Base-by-base conservation (phyloP, 2,797 vertebrate genomes). In the Crypturellus tataupa region DNA sequence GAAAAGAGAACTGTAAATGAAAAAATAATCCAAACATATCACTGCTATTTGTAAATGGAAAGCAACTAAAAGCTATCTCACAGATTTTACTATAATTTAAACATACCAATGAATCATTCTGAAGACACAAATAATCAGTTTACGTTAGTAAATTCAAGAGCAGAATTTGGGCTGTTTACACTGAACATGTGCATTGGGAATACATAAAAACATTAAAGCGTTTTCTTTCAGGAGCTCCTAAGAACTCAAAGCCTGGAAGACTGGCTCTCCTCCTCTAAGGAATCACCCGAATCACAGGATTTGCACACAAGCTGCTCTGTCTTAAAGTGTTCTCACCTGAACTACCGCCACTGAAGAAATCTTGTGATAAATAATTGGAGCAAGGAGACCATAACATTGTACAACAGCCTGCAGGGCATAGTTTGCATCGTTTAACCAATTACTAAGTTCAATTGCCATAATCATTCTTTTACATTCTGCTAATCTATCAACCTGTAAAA, bases 291-390 rank as follows among this genome's bases (percentile, higher is more conserved):
- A 82, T 65, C 47, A 31, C 46, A 85, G 47, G 56, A 78, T 39
- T 47, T 81, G 53, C 55, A 65, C 65, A 42, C 10, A 31, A 87
- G 27, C 19, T 72, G 29, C 25, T 92, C 85, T 55, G 53, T 68
- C 37, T 93, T 71, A 72, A 83, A 89, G 64, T 27, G 35, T 6
- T 67, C 97, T 98, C 93, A 99, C 99, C 98, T 99, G 98, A 81
- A 99, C 96, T 44, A 98, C 97, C 59, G 98, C 97, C 31, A 98
- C 94, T 80, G 98, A 98, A 80, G 96, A 89, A 80, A 99, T 98
- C 95, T 98, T 98, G 97, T 99, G 98, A 95, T 98, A 99, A 94
- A 99, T 98, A 58, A 99, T 90, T 37, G 99, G 99, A 76, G 97
- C 97, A 46, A 99, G 97, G 72, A 99, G 98, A 49, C 98, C 98